phyloP scores from a whole-genome alignment of 2,888 invertebrate species.

The Poecilobothrus nobilitatus region DNA sequence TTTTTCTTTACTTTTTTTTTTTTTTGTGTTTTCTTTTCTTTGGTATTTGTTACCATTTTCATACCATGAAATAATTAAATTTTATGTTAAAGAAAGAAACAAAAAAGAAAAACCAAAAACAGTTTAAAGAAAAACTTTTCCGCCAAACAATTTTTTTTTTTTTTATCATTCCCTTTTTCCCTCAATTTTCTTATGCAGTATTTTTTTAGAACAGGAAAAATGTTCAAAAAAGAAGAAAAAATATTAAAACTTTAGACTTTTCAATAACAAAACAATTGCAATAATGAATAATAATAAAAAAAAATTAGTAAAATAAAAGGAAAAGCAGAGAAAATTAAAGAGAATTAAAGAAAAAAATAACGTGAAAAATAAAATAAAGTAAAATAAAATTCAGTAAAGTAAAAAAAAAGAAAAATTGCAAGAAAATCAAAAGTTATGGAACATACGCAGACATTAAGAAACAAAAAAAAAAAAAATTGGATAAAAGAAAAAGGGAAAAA shows the following conservation, averaged over 20 bases:
- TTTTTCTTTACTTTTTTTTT: not conserved
- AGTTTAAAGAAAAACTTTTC: not conserved
- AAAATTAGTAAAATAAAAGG: not conserved
- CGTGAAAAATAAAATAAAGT: too few relatives aligned
- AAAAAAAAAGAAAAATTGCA: too few relatives aligned
- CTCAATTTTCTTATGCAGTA: not conserved
- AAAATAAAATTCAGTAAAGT: too few relatives aligned
- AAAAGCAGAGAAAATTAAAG: not conserved
- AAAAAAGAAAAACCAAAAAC: too few relatives aligned
- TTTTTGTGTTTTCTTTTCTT: too few relatives aligned
- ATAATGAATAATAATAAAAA: not conserved
- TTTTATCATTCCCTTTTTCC: not conserved
- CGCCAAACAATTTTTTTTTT: not conserved
- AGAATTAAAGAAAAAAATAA: not conserved
- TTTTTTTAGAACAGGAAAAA: not conserved
- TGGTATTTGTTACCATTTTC: not conserved
- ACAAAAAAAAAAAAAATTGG: not conserved
- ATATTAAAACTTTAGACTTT: not conserved
- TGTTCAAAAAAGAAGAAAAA: not conserved
- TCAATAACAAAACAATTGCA: not conserved
- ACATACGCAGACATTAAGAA: not conserved
- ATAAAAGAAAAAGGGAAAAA: not conserved
- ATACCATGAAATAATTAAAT: constrained; percentile 1
- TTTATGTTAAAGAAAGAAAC: too few relatives aligned
- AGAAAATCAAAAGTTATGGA: not conserved